Evolutionary conservation across 2,888 invertebrate genomes (phyloP), one percentile per base, ranked within the genome.

Genomic region (Drosophila picticornis): DNA sequence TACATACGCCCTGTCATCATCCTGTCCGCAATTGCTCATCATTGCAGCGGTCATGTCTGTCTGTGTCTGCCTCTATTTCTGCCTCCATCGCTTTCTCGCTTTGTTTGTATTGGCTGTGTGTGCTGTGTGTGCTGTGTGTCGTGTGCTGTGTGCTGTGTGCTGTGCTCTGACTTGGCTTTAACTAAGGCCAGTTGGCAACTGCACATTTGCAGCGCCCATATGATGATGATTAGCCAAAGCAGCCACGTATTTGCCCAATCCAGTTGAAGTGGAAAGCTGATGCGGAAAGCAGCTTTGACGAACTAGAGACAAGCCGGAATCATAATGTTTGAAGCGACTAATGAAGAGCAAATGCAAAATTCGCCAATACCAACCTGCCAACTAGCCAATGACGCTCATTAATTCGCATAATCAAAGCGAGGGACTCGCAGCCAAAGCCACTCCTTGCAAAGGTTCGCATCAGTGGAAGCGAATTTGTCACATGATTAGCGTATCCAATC

Each of bases 341-440:
- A 87, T 84, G 90, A 84, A 89, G 75, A 84, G 75, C 82, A 82
- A 87, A 87, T 82, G 87, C 73, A 77, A 75, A 40, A 73, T 73
- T 69, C 56, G 46, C 61, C 46, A 32, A 59, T 59, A 38, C 58
- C 63, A 72, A 56, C 25, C 25, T 40, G 40, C 55, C 40, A 61
- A 58, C 27, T 48, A 48, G n/a, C 40, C 63, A 59, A 66, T 62
- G 55, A 9, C 75, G 82, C 85, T 78, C 90, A 84, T 85, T 84
- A 85, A 89, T 87, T 84, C 74, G 85, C 88, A 85, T 84, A 85
- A 88, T 88, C 85, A 88, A 87, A 76, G 85, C 72, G 64, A 32
- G 29, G 59, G 58, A 70, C 31, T 62, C 32, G 19, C 22, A 5
- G 46, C 50, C 73, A 66, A 46, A 55, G 36, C 51, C 74, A 56